Percentiles rank a stretch among this genome's conserved stretches.
These are phyloP conservation scores for Eonycteris spelaea DNA, from an alignment of 2,113 vertebrate species.

Conservation along the genomic window DNA sequence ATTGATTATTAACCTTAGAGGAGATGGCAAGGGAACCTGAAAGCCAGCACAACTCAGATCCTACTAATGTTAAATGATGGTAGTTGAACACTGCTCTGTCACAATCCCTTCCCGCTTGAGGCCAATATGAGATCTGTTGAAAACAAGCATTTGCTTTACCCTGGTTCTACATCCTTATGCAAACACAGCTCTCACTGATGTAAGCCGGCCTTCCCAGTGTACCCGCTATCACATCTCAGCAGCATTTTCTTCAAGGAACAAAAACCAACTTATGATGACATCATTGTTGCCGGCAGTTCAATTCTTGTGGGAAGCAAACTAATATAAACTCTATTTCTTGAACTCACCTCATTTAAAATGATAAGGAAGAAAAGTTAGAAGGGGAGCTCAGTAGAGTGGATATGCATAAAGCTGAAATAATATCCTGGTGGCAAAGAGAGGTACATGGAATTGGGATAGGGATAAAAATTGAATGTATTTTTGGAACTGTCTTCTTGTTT, in stretches of 20 bases:
- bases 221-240: neutral
- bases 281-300: neutral
- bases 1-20: neutral
- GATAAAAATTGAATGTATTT: neutral
- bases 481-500: neutral
- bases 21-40: neutral
- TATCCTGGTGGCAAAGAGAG: neutral
- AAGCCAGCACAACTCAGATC: neutral
- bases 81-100: neutral
- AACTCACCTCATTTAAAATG: neutral
- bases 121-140: neutral
- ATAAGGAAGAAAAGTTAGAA: slow-evolving; percentile 2
- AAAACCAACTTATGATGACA: neutral
- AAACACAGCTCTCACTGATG: neutral
- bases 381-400: neutral
- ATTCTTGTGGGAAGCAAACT: neutral
- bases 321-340: neutral
- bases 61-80: neutral
- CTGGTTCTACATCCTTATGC: neutral
- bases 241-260: neutral
- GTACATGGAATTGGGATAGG: neutral
- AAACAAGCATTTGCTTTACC: neutral
- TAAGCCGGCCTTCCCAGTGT: neutral
- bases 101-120: neutral
- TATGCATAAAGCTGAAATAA: neutral